phyloP scores from a whole-genome alignment of 2,888 invertebrate species.

The Eurytoma adleriae region DNA sequence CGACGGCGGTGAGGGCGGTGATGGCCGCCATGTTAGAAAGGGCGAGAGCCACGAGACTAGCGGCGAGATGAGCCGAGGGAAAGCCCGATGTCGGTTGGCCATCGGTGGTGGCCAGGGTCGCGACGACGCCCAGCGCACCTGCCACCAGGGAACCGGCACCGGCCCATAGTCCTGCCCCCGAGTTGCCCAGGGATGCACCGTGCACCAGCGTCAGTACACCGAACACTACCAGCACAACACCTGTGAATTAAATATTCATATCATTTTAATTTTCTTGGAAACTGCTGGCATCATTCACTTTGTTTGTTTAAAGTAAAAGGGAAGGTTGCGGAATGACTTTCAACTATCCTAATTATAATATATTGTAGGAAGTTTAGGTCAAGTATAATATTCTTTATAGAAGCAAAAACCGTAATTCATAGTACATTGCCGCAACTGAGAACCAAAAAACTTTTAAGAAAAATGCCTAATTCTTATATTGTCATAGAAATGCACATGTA shows the following conservation, averaged over 20 bases:
- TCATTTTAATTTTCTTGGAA: too few relatives aligned
- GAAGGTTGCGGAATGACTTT: too few relatives aligned
- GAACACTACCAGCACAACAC: slow-evolving; percentile 80
- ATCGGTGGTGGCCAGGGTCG: slow-evolving; percentile 71
- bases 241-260: slow-evolving; percentile 66
- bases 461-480: too few relatives aligned
- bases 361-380: too few relatives aligned
- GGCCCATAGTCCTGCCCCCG: slow-evolving; percentile 84
- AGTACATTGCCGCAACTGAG: too few relatives aligned
- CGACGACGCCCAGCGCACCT: slow-evolving; percentile 81
- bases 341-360: too few relatives aligned
- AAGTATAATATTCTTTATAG: too few relatives aligned
- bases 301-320: too few relatives aligned
- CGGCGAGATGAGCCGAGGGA: slow-evolving; percentile 81
- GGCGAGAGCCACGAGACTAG: slow-evolving; percentile 77
- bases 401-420: too few relatives aligned
- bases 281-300: too few relatives aligned
- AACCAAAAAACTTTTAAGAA: too few relatives aligned
- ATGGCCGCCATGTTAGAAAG: slow-evolving; percentile 74
- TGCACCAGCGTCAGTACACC: slow-evolving; percentile 82
- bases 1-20: slow-evolving; percentile 77
- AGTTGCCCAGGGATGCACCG: slow-evolving; percentile 79
- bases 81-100: slow-evolving; percentile 68
- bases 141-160: slow-evolving; percentile 81
- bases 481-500: too few relatives aligned